Base-by-base conservation (phyloP, 1,140 invertebrate genomes). In the Drosophila kurseongensis region DNA sequence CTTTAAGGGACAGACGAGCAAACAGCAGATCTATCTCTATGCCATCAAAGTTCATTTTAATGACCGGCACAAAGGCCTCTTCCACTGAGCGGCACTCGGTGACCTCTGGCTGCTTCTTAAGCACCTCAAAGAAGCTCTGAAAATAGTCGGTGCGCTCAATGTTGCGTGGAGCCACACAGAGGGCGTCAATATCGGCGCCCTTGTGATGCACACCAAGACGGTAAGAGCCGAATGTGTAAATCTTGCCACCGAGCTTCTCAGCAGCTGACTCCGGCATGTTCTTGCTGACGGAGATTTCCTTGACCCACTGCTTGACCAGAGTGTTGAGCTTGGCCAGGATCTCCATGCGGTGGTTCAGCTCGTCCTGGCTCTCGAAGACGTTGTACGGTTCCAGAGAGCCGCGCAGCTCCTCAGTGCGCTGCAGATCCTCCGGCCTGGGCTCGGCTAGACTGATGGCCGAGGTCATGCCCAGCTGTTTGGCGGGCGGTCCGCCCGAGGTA, bases 1-100 rank as follows among this genome's bases (percentile, higher is more conserved):
- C 97, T 91, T 98, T 98, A 0, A 98, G 93, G 16, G 98, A 96
- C 41, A 99, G 93, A 67, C 97, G 94, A 0, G 98, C 98, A 94
- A 99, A 99, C 51, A 99, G 92, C 95, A 99, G 97, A 95, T 99
- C 99, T 71, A 99, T 98, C 94, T 99, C 99, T 80, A 99, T 99
- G 23, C 97, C 98, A 94, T 99, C 97, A 93, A 99, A 99, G 91
- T 97, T 98, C 97, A 99, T 98, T 94, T 99, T 99, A 55, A 99
- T 99, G 4, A 99, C 98, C 16, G 99, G 99, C 58, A 99, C 99
- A 94, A 98, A 99, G 0, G 99, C 99, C 93, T 99, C 98, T 93
- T 99, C 98, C 9, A 99, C 98, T 1, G 97, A 95, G 52, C 90
- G 78, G 67, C 86, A 90, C 62, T 92, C 92, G 42, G 91, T 96